These are phyloP conservation scores for Ceratosolen solmsi DNA, from an alignment of 1,140 invertebrate genomes.

Conservation along the genomic window DNA sequence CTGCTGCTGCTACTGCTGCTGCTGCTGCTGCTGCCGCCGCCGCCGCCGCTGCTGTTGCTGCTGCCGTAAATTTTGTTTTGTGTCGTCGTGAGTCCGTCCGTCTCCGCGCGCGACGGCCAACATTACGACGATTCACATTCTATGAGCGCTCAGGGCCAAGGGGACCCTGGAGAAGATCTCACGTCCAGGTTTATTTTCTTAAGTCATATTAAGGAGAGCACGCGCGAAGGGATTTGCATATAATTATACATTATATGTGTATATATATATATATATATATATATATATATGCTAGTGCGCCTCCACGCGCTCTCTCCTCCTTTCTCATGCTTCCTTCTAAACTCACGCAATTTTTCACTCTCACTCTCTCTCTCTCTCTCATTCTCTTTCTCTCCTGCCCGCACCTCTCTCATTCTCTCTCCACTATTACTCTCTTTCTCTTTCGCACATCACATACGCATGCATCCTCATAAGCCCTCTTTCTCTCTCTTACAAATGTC, in stretches of 20 bases:
- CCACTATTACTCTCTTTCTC: too few relatives aligned
- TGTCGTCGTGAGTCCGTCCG: conserved; percentile 19
- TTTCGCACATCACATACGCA: too few relatives aligned
- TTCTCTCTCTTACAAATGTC: neutral
- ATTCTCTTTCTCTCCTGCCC: neutral
- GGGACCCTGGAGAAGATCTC: conserved; percentile 72
- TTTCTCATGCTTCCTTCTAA: too few relatives aligned
- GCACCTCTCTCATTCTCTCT: neutral
- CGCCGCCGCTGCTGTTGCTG: neutral
- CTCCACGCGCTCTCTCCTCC: neutral
- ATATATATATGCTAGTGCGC: neutral
- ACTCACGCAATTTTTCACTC: too few relatives aligned
- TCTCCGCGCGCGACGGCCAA: conserved; percentile 50
- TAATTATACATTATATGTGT: neutral
- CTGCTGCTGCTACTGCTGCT: neutral
- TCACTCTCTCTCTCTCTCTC: neutral
- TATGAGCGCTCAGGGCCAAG: conserved; percentile 72
- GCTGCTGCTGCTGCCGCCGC: neutral
- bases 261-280: neutral
- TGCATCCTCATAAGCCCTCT: too few relatives aligned
- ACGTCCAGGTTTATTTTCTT: conserved; percentile 65
- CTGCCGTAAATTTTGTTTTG: neutral
- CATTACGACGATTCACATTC: conserved; percentile 67
- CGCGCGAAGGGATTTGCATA: too few relatives aligned
- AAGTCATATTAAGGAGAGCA: neutral